Evolutionary conservation across 2,888 invertebrate genomes (phyloP).

Genomic region (Drosophila atripex): DNA sequence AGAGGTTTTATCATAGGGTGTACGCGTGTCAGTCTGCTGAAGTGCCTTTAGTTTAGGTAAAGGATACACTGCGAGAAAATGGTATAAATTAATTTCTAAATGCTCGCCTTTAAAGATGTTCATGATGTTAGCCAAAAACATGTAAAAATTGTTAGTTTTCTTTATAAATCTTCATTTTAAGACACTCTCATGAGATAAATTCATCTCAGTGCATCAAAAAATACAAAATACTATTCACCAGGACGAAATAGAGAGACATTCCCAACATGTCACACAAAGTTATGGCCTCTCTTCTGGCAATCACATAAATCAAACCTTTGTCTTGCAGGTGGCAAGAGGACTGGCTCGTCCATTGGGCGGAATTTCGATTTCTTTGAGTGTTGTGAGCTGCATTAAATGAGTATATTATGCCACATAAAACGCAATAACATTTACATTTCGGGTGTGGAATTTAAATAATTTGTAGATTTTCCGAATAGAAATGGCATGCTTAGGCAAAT

Average conservation of each 20-base stretch:
- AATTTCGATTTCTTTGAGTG: constrained; percentile 9
- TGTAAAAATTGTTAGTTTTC: not conserved
- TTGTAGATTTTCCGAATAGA: constrained; percentile 14
- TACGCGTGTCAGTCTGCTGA: constrained; percentile 23
- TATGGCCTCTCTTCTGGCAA: constrained; percentile 38
- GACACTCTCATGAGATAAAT: not conserved
- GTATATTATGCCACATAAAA: constrained; percentile 47
- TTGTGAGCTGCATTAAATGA: constrained; percentile 37
- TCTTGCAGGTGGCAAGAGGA: constrained; percentile 34
- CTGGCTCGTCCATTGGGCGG: not conserved
- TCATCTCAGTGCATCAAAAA: constrained; percentile 16
- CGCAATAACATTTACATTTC: constrained; percentile 22
- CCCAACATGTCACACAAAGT: constrained; percentile 44
- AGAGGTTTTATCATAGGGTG: constrained; percentile 53
- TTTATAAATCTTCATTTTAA: not conserved
- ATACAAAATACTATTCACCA: constrained; percentile 30
- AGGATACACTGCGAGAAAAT: constrained; percentile 11
- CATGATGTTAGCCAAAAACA: too few relatives aligned
- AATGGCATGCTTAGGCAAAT: constrained; percentile 7
- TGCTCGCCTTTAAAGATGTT: too few relatives aligned
- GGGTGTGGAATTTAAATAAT: constrained; percentile 5
- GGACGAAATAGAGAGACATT: constrained; percentile 33
- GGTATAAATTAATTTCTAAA: not conserved
- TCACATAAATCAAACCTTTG: constrained; percentile 52
- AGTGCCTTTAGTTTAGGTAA: constrained; percentile 52